These are phyloP conservation scores for Macrocentrus cingulum DNA, from an alignment of 1,140 invertebrate species.

Conservation along the genomic window DNA sequence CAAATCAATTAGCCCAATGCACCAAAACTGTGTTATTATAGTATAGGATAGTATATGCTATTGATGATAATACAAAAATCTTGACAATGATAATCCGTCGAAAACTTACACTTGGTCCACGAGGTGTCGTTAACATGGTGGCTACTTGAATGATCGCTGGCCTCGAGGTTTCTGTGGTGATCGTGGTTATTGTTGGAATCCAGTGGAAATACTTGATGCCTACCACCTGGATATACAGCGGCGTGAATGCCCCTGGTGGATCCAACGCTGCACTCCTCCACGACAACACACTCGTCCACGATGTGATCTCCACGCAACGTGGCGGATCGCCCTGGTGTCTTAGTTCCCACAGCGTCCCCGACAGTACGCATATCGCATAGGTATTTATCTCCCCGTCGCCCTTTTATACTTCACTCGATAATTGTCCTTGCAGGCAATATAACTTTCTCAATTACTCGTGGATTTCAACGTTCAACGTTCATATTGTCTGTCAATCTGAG, in stretches of 20 bases:
- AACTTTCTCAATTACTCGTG: no score
- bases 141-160: conserved; percentile 36
- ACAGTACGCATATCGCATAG: conserved; percentile 50
- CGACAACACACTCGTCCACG: conserved; percentile 19
- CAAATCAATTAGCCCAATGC: no score
- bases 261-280: conserved; percentile 24
- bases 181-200: conserved; percentile 57
- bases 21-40: no score
- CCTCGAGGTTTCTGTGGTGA: conserved; percentile 53
- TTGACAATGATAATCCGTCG: conserved; percentile 1
- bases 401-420: neutral
- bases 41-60: no score
- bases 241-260: conserved; percentile 12
- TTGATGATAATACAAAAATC: neutral
- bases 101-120: conserved; percentile 56
- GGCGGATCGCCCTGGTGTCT: conserved; percentile 42
- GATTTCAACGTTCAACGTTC: neutral
- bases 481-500: no score
- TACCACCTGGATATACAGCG: conserved; percentile 13
- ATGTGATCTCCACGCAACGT: conserved; percentile 9
- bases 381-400: conserved; percentile 24
- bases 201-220: conserved; percentile 32
- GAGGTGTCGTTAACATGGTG: conserved; percentile 47
- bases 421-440: neutral
- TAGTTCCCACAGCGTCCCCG: conserved; percentile 47